These are phyloP conservation scores for Lindbergichthys nudifrons DNA, from an alignment of 2,797 vertebrate genomes.

Conservation along the genomic window DNA sequence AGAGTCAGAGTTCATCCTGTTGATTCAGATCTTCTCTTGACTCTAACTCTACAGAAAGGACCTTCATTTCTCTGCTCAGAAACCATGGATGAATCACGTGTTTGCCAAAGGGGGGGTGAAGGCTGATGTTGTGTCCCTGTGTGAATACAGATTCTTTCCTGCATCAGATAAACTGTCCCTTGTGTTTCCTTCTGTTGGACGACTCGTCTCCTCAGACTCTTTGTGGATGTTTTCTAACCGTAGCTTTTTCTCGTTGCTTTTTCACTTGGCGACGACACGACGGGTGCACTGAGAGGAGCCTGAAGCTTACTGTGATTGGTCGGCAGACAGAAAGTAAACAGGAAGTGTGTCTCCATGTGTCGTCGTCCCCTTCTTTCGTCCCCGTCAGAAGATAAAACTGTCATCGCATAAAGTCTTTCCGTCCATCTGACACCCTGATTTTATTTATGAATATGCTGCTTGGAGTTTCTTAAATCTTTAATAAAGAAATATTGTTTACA, in stretches of 20 bases:
- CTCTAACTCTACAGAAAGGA: not conserved
- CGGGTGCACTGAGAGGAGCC: slow-evolving; percentile 8
- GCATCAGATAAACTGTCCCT: not conserved
- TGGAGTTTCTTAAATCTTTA: slow-evolving; percentile 88
- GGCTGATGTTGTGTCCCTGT: slow-evolving; percentile 15
- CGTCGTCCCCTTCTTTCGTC: slow-evolving; percentile 21
- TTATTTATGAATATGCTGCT: slow-evolving; percentile 88
- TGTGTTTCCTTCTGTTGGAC: slow-evolving; percentile 12
- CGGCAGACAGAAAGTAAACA: slow-evolving; percentile 11
- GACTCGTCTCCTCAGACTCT: slow-evolving; percentile 22
- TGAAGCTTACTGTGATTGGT: slow-evolving; percentile 37
- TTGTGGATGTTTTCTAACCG: slow-evolving; percentile 66
- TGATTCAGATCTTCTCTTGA: not conserved
- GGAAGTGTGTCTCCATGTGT: slow-evolving; percentile 5
- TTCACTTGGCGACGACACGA: slow-evolving; percentile 26
- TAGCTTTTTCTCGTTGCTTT: slow-evolving; percentile 64
- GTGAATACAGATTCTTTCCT: slow-evolving; percentile 23
- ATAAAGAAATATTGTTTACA: slow-evolving; percentile 87
- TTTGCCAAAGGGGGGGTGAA: not conserved
- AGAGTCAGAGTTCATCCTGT: slow-evolving; percentile 4
- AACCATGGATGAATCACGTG: not conserved
- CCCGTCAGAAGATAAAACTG: slow-evolving; percentile 49
- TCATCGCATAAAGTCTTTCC: slow-evolving; percentile 71
- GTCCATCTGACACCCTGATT: slow-evolving; percentile 77
- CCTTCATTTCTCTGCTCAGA: slow-evolving; percentile 6